phyloP scores from a whole-genome alignment of 1,140 invertebrate genomes.

The Heliconius melpomene region DNA sequence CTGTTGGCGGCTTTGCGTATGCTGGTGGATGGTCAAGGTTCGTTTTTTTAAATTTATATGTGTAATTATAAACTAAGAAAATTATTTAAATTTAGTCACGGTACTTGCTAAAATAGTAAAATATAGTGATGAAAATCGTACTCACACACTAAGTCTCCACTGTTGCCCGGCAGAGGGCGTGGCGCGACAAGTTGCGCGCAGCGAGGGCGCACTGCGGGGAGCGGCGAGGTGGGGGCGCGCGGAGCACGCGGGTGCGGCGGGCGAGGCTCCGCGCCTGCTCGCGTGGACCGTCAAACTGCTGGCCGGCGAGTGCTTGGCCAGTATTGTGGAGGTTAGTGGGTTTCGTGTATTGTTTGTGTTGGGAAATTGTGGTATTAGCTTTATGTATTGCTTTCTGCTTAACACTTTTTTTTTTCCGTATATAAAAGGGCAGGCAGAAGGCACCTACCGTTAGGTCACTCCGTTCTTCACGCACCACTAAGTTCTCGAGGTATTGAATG shows the following conservation, averaged over 20 bases:
- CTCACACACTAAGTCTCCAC: too few relatives aligned
- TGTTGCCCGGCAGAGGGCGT: constrained; percentile 80
- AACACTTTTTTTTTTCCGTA: too few relatives aligned
- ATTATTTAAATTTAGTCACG: too few relatives aligned
- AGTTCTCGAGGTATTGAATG: too few relatives aligned
- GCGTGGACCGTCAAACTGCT: constrained; percentile 68
- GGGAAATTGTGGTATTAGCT: too few relatives aligned
- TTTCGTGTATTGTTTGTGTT: neutral
- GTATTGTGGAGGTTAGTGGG: constrained; percentile 37
- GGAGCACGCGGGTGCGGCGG: constrained; percentile 91
- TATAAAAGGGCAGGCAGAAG: too few relatives aligned
- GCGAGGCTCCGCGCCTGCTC: constrained; percentile 90
- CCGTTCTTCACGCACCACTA: too few relatives aligned
- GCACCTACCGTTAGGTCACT: too few relatives aligned
- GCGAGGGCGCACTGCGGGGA: constrained; percentile 83
- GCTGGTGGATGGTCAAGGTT: constrained; percentile 80
- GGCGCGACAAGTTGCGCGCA: constrained; percentile 83
- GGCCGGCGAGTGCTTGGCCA: constrained; percentile 20
- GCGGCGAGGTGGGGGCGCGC: constrained; percentile 90
- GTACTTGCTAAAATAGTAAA: too few relatives aligned
- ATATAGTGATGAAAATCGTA: too few relatives aligned
- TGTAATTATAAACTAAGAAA: too few relatives aligned
- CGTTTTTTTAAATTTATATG: neutral
- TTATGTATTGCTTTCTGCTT: too few relatives aligned
- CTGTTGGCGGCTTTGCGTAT: constrained; percentile 92